Base-by-base conservation (phyloP, 1,140 invertebrate species). In the Pectinophora gossypiella region DNA sequence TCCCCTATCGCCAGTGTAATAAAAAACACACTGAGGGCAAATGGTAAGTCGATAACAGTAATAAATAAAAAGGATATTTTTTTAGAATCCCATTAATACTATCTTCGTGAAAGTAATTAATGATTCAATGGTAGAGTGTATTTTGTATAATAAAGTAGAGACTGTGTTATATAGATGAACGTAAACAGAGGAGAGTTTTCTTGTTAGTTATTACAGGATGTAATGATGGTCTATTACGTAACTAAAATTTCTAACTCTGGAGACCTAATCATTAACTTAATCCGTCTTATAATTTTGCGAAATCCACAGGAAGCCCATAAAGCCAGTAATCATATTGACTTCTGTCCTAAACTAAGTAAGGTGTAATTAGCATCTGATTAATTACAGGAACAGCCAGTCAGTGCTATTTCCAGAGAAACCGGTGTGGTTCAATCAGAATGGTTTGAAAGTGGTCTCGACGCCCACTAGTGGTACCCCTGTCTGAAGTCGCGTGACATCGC, bases 21-120 rank as follows among this genome's bases (percentile, higher is more conserved):
- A 61, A 50, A 62, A 76, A 65, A 58, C 72, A 70, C 65, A 61
- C 64, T 56, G 56, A 64, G 70, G 75, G 61, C 67, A 74, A 58
- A 61, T 61, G 53, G 54, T 64, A 67, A 42, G 16, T 21, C 67
- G 73, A 75, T 78, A 78, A 72, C 53, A 59, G 45, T 62, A 61
- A 82, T 82, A 74, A 82, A 79, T 82, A 62, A 61, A 61, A 51
- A 50, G 65, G 67, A 69, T 61, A 66, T 63, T 69, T 77, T 82
- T 81, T 56, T 62, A 59, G 45, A 66, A 59, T 56, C 38, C 63
- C 59, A 56, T 65, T 61, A 61, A 56, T 7, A 15, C 13, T 40
- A 32, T 32, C 27, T 32, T 32, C 27, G 27, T 32, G 27, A 32
- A 32, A 9, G n/a, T 32, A 32, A 32, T 32, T 9, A 32, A 32